phyloP scores from a whole-genome alignment of 2,113 vertebrate genomes.

The Melospiza georgiana region DNA sequence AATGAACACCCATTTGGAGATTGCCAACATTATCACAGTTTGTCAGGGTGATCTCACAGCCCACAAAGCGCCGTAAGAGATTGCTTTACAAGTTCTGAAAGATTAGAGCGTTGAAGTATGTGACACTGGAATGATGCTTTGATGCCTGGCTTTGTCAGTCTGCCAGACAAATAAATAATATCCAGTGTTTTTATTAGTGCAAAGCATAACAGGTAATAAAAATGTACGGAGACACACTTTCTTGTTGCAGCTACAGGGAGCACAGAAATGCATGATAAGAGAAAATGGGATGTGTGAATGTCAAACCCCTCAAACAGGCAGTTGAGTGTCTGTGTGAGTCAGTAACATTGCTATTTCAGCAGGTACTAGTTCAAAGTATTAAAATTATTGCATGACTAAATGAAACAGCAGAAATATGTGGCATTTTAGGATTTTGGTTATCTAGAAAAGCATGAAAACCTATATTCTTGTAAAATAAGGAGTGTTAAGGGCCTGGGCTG shows the following conservation, averaged over 20 bases:
- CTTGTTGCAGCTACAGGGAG: neutral
- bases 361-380: neutral
- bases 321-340: neutral
- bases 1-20: constrained; percentile 67
- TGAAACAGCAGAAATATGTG: constrained; percentile 6
- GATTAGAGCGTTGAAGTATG: constrained; percentile 64
- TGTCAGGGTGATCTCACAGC: constrained; percentile 65
- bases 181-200: constrained; percentile 34
- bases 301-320: neutral
- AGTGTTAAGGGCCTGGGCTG: neutral
- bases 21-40: constrained; percentile 70
- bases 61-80: constrained; percentile 45
- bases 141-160: constrained; percentile 58
- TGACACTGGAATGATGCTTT: constrained; percentile 57
- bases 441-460: neutral
- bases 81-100: constrained; percentile 66
- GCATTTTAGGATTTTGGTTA: neutral
- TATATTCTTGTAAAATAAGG: neutral
- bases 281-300: neutral
- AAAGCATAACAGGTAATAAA: constrained; percentile 50
- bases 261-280: neutral
- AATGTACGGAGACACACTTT: neutral
- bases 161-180: constrained; percentile 61
- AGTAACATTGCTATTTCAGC: neutral
- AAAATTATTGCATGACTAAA: neutral